Conservation (phyloP, 2,888 invertebrate genomes). For the Sesia bembeciformis region DNA sequence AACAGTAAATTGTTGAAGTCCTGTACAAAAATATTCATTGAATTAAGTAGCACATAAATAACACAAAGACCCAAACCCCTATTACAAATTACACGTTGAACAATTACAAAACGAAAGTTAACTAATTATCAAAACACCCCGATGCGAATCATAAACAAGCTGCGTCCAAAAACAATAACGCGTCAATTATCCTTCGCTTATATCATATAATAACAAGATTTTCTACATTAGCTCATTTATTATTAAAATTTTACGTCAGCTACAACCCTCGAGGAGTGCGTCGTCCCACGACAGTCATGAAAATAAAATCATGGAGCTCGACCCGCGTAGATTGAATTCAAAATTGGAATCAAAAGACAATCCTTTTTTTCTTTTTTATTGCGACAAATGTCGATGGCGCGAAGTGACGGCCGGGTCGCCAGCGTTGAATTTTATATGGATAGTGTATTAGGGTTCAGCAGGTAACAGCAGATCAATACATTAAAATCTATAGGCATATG, state of each 20-base stretch:
- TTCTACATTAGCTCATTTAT: constrained; percentile 12
- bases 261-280: constrained; percentile 26
- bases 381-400: constrained; percentile 47
- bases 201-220: neutral
- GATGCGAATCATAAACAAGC: constrained; percentile 6
- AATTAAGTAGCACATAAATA: neutral
- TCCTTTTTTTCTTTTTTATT: constrained; percentile 62
- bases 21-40: too few relatives aligned
- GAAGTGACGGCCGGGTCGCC: constrained; percentile 39
- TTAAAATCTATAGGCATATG: too few relatives aligned
- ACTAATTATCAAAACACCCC: constrained; percentile 2
- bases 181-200: neutral
- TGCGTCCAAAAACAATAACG: constrained; percentile 15
- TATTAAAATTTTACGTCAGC: constrained; percentile 44
- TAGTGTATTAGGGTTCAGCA: constrained; percentile 16
- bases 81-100: neutral
- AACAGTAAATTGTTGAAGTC: too few relatives aligned
- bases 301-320: constrained; percentile 70
- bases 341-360: constrained; percentile 71
- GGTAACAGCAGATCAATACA: too few relatives aligned
- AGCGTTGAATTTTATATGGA: constrained; percentile 56
- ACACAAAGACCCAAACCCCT: neutral
- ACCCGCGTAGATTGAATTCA: constrained; percentile 68
- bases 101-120: too few relatives aligned
- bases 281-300: constrained; percentile 61